phyloP scores from a whole-genome alignment of 2,797 vertebrate species.

The Oreortyx pictus region DNA sequence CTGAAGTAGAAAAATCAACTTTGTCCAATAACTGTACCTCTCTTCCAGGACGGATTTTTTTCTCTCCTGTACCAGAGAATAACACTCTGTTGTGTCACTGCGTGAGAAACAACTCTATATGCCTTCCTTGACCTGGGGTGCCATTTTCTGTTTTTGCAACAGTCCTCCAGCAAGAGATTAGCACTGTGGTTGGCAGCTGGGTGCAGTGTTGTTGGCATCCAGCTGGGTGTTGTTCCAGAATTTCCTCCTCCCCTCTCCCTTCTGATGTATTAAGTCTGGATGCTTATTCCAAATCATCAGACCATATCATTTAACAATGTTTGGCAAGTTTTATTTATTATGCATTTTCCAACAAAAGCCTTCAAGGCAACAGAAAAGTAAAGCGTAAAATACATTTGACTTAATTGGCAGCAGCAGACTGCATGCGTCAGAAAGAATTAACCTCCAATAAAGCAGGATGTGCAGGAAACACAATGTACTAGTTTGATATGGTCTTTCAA shows the following conservation, averaged over 20 bases:
- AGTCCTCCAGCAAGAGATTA: neutral
- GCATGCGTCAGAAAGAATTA: slow-evolving; percentile 59
- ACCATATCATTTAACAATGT: slow-evolving; percentile 36
- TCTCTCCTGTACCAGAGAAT: neutral
- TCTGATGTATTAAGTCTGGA: slow-evolving; percentile 29
- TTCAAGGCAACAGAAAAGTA: slow-evolving; percentile 46
- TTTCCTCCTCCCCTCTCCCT: slow-evolving; percentile 16
- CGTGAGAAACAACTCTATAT: neutral
- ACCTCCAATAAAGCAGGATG: slow-evolving; percentile 40
- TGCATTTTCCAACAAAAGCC: slow-evolving; percentile 55
- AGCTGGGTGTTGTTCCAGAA: neutral
- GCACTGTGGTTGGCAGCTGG: neutral
- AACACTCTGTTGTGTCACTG: neutral
- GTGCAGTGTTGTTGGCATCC: neutral
- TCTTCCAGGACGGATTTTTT: neutral
- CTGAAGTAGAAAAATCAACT: neutral
- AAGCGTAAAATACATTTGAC: slow-evolving; percentile 54
- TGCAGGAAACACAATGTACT: slow-evolving; percentile 73
- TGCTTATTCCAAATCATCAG: slow-evolving; percentile 28
- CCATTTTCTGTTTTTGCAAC: neutral
- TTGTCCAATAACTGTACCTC: fast-evolving
- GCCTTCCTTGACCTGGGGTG: neutral
- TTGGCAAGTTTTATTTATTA: slow-evolving; percentile 57
- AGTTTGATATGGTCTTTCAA: slow-evolving; percentile 63
- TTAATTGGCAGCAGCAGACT: slow-evolving; percentile 45